Evolutionary conservation across 2,888 invertebrate genomes (phyloP).

Genomic region (Drosophila mimica): DNA sequence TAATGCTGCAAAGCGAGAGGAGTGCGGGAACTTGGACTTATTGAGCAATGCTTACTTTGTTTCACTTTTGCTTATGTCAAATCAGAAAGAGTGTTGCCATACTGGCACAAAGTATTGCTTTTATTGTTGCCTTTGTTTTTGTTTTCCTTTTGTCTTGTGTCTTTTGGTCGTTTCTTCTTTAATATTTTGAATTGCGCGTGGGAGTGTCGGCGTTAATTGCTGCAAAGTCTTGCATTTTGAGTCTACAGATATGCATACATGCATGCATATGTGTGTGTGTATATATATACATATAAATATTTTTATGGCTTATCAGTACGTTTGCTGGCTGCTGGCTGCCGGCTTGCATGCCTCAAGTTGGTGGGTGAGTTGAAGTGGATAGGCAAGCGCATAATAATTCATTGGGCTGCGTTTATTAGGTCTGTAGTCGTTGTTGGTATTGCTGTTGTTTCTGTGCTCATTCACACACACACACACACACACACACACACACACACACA

Average conservation of each 20-base stretch:
- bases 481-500: constrained; percentile 4
- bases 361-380: constrained; percentile 9
- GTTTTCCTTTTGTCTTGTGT: constrained; percentile 31
- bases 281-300: constrained; percentile 32
- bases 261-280: background rate
- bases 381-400: constrained; percentile 58
- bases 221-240: constrained; percentile 69
- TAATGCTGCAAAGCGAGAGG: constrained; percentile 36
- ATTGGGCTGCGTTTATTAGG: constrained; percentile 66
- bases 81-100: constrained; percentile 58
- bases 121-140: constrained; percentile 35
- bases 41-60: constrained; percentile 39
- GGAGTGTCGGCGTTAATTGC: constrained; percentile 78
- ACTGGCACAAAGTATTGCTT: constrained; percentile 52
- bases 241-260: constrained; percentile 8
- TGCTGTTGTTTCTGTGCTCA: constrained; percentile 53
- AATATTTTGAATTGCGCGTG: constrained; percentile 52
- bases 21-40: constrained; percentile 12
- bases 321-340: constrained; percentile 20
- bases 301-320: constrained; percentile 72
- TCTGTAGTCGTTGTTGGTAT: constrained; percentile 33
- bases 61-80: constrained; percentile 52
- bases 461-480: constrained; percentile 46
- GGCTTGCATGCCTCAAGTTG: constrained; percentile 24
- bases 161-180: constrained; percentile 20